Evolutionary conservation across 2,797 vertebrate genomes (phyloP).

Genomic region (Microtus californicus): DNA sequence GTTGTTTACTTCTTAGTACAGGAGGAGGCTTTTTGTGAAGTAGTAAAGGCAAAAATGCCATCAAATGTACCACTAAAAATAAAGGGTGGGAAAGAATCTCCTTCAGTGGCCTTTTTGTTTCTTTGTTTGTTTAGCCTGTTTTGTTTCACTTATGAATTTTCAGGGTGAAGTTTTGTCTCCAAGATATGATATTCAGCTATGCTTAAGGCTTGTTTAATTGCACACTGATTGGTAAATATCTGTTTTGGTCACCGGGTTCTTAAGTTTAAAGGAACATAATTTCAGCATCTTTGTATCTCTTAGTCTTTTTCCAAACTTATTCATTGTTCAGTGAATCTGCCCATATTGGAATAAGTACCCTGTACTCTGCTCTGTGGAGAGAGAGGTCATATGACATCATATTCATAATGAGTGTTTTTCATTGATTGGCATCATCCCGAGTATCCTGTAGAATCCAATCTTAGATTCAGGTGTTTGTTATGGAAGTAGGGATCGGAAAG

Average conservation of each 20-base stretch:
- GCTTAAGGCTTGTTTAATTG: constrained; percentile 57
- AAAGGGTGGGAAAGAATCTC: not conserved
- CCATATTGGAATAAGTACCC: not conserved
- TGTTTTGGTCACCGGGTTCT: constrained; percentile 43
- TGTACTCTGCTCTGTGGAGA: not conserved
- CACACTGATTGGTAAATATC: constrained; percentile 45
- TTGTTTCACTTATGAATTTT: constrained; percentile 45
- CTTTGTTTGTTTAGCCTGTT: not conserved
- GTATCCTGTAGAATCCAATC: not conserved
- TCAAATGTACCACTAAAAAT: not conserved
- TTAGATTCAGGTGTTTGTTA: not conserved
- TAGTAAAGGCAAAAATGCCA: not conserved
- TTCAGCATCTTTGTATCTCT: constrained; percentile 50
- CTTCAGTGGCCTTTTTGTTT: not conserved
- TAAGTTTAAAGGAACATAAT: not conserved
- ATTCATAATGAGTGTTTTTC: not conserved
- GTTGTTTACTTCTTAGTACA: constrained; percentile 3
- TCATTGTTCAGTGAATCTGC: constrained; percentile 5
- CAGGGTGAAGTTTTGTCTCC: not conserved
- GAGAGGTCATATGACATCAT: not conserved
- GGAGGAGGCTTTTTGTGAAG: not conserved
- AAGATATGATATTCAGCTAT: constrained; percentile 42
- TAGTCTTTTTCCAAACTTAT: constrained; percentile 14
- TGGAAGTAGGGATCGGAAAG: not conserved
- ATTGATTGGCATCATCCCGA: not conserved